These are phyloP conservation scores for Drosophila borborema DNA, from an alignment of 2,888 invertebrate genomes.

Conservation along the genomic window DNA sequence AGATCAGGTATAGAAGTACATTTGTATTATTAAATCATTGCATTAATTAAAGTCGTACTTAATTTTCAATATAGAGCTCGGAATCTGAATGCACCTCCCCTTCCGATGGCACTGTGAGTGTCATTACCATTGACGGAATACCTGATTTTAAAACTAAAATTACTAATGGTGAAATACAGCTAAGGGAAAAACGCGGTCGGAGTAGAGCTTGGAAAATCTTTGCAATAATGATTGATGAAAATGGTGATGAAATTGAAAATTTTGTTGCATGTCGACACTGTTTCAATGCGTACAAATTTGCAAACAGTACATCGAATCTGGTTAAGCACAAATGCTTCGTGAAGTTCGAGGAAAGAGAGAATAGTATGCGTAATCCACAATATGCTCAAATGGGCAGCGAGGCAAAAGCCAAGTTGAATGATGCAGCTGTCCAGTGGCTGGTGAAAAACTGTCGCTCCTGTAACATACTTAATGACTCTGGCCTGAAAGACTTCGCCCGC, in stretches of 20 bases:
- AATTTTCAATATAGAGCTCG: not conserved
- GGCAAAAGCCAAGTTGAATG: not conserved
- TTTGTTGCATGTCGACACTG: not conserved
- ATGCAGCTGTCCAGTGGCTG: not conserved
- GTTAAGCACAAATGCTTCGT: constrained; percentile 6
- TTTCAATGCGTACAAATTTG: not conserved
- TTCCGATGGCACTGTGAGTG: not conserved
- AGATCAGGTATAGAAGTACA: not conserved
- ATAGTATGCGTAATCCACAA: not conserved
- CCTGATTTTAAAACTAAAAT: not conserved
- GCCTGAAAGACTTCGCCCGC: not conserved
- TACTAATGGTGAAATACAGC: not conserved
- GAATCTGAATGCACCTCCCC: not conserved
- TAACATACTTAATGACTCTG: not conserved
- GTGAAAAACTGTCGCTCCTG: constrained; percentile 6
- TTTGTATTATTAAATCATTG: not conserved
- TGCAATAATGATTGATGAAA: not conserved
- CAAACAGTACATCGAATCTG: not conserved
- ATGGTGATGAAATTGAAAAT: constrained; percentile 3
- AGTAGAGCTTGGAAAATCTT: constrained; percentile 1
- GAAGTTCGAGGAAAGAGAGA: not conserved
- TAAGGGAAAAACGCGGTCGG: not conserved
- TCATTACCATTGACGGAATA: not conserved
- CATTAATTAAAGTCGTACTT: not conserved
- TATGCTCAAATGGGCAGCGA: not conserved